Evolutionary conservation across 2,888 invertebrate species (phyloP).

Genomic region (Drosophila paranaensis): DNA sequence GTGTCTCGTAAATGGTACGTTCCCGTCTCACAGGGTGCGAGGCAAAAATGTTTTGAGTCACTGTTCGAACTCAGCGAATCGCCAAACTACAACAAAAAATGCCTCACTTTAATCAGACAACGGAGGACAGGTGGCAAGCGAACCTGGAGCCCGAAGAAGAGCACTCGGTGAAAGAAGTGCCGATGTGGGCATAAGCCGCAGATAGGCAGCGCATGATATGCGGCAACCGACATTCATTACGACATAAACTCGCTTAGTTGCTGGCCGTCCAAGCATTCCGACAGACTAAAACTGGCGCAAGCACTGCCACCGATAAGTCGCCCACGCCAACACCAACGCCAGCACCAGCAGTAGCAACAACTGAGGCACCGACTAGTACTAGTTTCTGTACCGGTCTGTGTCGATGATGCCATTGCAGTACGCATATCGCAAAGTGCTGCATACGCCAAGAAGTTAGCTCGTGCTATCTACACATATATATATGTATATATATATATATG

Average conservation of each 20-base stretch:
- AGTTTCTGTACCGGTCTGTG: background rate
- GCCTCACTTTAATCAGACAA: constrained; percentile 43
- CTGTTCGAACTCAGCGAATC: constrained; percentile 46
- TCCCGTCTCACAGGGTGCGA: background rate
- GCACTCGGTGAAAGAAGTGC: constrained; percentile 38
- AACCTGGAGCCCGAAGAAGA: constrained; percentile 6
- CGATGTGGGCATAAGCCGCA: constrained; percentile 58
- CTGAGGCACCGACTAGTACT: background rate
- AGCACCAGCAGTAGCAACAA: background rate
- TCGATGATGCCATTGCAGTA: constrained; percentile 25
- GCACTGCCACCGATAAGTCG: constrained; percentile 38
- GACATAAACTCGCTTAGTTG: constrained; percentile 73
- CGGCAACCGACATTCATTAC: constrained; percentile 74
- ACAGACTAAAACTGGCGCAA: constrained; percentile 23
- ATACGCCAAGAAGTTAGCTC: constrained; percentile 20
- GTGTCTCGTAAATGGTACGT: constrained; percentile 13
- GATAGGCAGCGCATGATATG: constrained; percentile 69
- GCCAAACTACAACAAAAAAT: constrained; percentile 10
- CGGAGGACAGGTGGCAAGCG: background rate
- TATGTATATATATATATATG: background rate
- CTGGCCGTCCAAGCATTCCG: constrained; percentile 21
- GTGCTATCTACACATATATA: background rate
- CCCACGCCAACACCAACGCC: constrained; percentile 3
- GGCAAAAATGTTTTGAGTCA: constrained; percentile 44
- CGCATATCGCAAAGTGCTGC: constrained; percentile 39